phyloP scores from a whole-genome alignment of 2,888 invertebrate genomes.

The Erebia epiphron region DNA sequence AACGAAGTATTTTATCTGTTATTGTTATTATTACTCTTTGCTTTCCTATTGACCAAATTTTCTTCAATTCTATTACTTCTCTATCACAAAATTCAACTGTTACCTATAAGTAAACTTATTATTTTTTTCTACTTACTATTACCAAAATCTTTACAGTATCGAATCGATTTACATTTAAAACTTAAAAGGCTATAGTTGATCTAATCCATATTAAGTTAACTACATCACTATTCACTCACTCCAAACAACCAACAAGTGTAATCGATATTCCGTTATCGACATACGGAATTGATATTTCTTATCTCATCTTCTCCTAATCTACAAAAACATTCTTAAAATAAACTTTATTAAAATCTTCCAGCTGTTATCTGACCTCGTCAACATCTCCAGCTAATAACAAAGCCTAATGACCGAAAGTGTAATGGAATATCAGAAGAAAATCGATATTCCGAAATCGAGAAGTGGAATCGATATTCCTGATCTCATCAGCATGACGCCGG shows the following conservation, averaged over 20 bases:
- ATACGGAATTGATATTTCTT: conserved; percentile 62
- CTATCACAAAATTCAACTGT: too few relatives aligned
- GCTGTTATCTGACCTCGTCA: conserved; percentile 6
- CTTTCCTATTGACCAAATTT: too few relatives aligned
- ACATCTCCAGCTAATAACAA: conserved; percentile 23
- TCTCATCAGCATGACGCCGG: conserved; percentile 66
- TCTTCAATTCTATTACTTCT: too few relatives aligned
- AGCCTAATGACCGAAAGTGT: conserved; percentile 38
- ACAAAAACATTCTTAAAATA: not conserved
- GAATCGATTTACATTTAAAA: not conserved
- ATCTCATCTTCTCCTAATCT: conserved; percentile 44
- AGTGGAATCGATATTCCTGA: conserved; percentile 63
- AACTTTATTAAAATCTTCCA: not conserved
- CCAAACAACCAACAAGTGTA: conserved; percentile 7
- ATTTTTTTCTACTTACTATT: too few relatives aligned
- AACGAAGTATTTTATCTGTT: too few relatives aligned
- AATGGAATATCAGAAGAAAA: conserved; percentile 46
- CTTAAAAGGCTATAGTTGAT: not conserved
- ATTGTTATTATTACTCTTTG: too few relatives aligned
- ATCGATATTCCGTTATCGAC: conserved; percentile 46
- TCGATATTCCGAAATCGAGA: conserved; percentile 47
- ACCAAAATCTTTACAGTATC: not conserved
- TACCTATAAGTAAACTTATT: too few relatives aligned
- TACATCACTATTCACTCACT: not conserved
- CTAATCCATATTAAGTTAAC: not conserved